phyloP scores from a whole-genome alignment of 2,888 invertebrate genomes.

The Taphrorychus bicolor region DNA sequence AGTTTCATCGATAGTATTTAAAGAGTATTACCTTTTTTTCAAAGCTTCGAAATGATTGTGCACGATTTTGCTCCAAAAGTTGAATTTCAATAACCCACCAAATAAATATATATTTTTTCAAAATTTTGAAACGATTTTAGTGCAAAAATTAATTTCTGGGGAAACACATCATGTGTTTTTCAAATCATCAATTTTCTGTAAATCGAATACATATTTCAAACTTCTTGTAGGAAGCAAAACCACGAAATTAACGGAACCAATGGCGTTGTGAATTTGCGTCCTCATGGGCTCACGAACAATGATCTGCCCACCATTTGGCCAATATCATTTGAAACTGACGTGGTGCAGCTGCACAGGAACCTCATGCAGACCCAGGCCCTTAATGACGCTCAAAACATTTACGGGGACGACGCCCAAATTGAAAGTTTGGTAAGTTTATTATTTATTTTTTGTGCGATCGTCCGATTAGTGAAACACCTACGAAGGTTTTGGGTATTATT shows the following conservation, averaged over 20 bases:
- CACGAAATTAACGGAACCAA: conserved; percentile 20
- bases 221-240: conserved; percentile 7
- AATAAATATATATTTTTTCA: no score
- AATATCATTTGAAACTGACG: conserved; percentile 41
- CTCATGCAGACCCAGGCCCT: conserved; percentile 28
- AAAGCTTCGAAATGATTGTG: no score
- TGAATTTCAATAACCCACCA: no score
- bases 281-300: background rate
- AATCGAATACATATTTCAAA: background rate
- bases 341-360: conserved; percentile 41
- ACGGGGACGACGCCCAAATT: conserved; percentile 69
- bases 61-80: no score
- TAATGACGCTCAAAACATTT: conserved; percentile 26
- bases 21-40: no score
- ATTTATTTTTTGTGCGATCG: no score
- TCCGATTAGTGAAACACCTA: no score
- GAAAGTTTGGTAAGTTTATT: conserved; percentile 70
- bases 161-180: no score
- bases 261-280: background rate
- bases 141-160: no score
- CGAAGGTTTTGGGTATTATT: no score
- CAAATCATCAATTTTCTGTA: background rate
- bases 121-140: no score
- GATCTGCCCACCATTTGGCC: conserved; percentile 43
- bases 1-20: no score